Base-by-base conservation (phyloP, 2,888 invertebrate genomes). In the Dolichomitus sp. region DNA sequence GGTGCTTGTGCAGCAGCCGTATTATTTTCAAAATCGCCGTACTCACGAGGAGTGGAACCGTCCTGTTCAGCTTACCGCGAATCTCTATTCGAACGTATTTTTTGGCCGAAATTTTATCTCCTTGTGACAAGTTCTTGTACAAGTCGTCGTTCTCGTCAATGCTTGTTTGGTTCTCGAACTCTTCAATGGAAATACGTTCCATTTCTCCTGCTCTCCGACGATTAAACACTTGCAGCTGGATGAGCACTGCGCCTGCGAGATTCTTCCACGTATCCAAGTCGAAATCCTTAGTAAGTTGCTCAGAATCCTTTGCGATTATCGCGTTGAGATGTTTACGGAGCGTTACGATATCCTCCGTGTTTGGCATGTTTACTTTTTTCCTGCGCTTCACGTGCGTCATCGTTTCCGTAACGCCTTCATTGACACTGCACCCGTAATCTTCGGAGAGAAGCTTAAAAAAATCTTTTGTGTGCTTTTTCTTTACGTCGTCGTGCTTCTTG, bases 51-150 rank as follows among this genome's bases (percentile, higher is more conserved):
- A 85, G 76, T 14, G 84, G 69, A 48, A 87, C 85, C 5, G 75
- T 50, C 42, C 86, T 54, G 52, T 70, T 76, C 5, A 73, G 19
- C 75, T 85, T 85, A 2, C 85, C 86, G 14, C 81, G 23, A 17
- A 86, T 81, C 1, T 45, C 63, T 48, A 87, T 80, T 17, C 85
- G 76, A 6, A 72, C 69, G 57, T 87, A 85, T 40, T 83, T 83
- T 14, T 74, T 42, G 0, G 80, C 80, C 0, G 70, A 17, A 45
- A 40, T 23, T 57, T 80, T 83, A 40, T 70, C 40, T 7, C 68
- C n/a, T 9, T 19, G 9, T 0, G 85, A 75, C 11, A 84, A 54
- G 1, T 5, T 6, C 5, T 73, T 54, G 19, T 75, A 83, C 17
- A 63, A 11, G 5, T 84, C 77, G 4, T 70, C 69, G 19, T 81